phyloP scores from a whole-genome alignment of 2,113 vertebrate genomes.

The Leptobrachium leishanense region DNA sequence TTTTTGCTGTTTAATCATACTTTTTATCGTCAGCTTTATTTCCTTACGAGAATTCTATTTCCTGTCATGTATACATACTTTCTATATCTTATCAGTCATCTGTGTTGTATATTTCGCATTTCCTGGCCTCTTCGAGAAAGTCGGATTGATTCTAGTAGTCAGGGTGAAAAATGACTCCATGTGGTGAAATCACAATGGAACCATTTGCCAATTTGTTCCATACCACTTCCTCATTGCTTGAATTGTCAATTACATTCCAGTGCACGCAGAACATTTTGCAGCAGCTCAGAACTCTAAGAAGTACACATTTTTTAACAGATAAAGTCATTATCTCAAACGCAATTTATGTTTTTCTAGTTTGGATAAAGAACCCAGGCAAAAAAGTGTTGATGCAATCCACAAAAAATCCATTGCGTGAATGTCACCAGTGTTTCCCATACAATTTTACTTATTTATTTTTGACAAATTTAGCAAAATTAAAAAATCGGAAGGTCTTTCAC shows the following conservation, averaged over 20 bases:
- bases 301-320: background rate
- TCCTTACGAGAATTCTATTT: too few species aligned
- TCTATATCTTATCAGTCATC: background rate
- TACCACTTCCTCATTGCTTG: background rate
- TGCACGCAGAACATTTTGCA: background rate
- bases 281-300: background rate
- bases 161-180: background rate
- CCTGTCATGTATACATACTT: slow-evolving; percentile 3
- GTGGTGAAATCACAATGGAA: background rate
- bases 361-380: background rate
- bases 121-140: background rate
- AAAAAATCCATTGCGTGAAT: background rate
- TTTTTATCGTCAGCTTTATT: too few species aligned
- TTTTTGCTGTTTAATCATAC: too few species aligned
- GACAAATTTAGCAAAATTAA: too few species aligned
- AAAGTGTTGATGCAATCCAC: background rate
- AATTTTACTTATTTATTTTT: too few species aligned
- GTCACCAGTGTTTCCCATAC: too few species aligned
- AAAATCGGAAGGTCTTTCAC: too few species aligned
- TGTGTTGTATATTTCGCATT: background rate
- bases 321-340: too few species aligned
- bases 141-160: background rate
- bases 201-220: background rate
- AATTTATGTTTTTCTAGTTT: too few species aligned
- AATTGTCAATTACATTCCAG: background rate